Percentiles rank a stretch among this genome's conserved stretches.
phyloP scores from a whole-genome alignment of 2,113 vertebrate species.

The Leucopternis melanops region DNA sequence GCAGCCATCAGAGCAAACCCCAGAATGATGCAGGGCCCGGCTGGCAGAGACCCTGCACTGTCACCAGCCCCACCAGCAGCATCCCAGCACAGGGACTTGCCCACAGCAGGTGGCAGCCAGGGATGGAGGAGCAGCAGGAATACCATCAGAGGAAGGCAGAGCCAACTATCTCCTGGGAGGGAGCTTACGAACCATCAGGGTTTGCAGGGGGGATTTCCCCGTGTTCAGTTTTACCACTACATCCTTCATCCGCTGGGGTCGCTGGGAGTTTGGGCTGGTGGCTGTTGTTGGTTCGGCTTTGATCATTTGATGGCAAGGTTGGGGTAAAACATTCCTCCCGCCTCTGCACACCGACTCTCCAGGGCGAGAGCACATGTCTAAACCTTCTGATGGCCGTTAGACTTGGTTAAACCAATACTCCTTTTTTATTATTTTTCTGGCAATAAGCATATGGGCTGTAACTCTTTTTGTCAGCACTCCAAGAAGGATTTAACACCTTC shows the following conservation, averaged over 20 bases:
- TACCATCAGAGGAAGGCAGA: not conserved
- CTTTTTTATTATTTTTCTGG: constrained; percentile 17
- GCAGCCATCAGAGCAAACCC: not conserved
- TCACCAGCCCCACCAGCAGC: not conserved
- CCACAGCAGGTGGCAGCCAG: not conserved
- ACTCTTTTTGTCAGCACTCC: constrained; percentile 50
- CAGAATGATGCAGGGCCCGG: accelerated
- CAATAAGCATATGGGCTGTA: constrained; percentile 45
- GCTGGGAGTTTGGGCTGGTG: not conserved
- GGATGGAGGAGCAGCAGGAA: not conserved
- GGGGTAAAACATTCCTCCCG: not conserved
- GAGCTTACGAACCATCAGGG: not conserved
- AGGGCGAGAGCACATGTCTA: not conserved
- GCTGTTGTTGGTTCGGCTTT: not conserved
- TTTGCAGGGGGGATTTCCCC: not conserved
- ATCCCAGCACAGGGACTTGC: not conserved
- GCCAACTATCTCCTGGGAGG: not conserved
- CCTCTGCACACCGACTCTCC: not conserved
- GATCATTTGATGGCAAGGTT: not conserved
- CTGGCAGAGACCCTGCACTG: not conserved
- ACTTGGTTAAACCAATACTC: constrained; percentile 7
- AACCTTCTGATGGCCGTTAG: constrained; percentile 4
- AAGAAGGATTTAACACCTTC: constrained; percentile 60
- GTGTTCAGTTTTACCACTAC: not conserved
- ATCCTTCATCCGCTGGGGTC: not conserved